Evolutionary conservation across 2,888 invertebrate genomes (phyloP).

Genomic region (Drosophila conformis): DNA sequence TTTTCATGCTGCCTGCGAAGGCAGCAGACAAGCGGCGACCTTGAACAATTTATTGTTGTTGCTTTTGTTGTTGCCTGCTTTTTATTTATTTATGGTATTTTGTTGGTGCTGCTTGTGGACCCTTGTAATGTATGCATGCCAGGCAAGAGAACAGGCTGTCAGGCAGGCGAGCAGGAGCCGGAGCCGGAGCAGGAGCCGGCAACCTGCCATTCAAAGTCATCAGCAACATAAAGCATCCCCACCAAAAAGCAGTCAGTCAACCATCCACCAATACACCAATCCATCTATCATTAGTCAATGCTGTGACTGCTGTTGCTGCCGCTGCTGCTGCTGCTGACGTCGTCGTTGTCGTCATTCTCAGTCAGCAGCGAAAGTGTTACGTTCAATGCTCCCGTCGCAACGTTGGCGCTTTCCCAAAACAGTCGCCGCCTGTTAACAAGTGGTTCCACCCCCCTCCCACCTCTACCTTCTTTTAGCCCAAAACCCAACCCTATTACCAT

Average conservation of each 20-base stretch:
- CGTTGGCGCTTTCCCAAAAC: conserved; percentile 75
- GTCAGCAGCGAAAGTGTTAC: conserved; percentile 72
- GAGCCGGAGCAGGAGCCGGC: conserved; percentile 21
- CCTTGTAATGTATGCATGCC: conserved; percentile 74
- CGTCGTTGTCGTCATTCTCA: conserved; percentile 44
- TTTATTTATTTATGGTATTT: conserved; percentile 76
- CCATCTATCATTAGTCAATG: conserved; percentile 82
- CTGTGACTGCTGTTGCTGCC: conserved; percentile 39
- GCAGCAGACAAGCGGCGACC: conserved; percentile 82
- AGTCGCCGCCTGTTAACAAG: conserved; percentile 65
- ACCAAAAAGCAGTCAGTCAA: conserved; percentile 51
- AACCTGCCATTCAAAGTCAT: conserved; percentile 73
- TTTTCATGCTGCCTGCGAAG: conserved; percentile 72
- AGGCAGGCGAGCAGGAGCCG: conserved; percentile 4
- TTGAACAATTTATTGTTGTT: conserved; percentile 79
- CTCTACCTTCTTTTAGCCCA: not conserved
- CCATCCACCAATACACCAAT: conserved; percentile 40
- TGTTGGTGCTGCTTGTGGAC: conserved; percentile 46
- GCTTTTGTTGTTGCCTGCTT: conserved; percentile 52
- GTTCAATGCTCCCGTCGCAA: conserved; percentile 69
- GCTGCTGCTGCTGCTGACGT: conserved; percentile 12
- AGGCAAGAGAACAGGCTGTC: conserved; percentile 25
- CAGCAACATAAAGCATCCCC: conserved; percentile 62
- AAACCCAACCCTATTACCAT: conserved; percentile 19
- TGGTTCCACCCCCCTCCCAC: conserved; percentile 56